Conservation (phyloP, 2,113 vertebrate genomes). For the Myotis yumanensis region DNA sequence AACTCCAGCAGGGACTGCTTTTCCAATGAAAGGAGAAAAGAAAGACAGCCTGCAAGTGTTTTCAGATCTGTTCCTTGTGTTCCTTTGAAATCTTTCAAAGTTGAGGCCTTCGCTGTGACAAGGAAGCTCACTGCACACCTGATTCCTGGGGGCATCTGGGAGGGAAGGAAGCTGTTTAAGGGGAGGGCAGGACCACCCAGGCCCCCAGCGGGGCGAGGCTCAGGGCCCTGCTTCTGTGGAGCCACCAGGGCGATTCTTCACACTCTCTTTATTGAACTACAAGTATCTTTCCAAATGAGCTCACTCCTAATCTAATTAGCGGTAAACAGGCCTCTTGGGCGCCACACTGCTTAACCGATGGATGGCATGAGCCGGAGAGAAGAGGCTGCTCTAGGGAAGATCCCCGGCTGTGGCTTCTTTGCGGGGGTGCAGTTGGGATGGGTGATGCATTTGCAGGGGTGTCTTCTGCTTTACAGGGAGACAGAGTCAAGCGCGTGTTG, state of each 20-base stretch:
- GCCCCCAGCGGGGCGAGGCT: neutral
- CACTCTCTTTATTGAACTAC: conserved; percentile 50
- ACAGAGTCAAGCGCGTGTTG: neutral
- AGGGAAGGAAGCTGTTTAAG: neutral
- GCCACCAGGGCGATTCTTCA: neutral
- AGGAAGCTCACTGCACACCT: neutral
- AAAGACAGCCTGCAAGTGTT: neutral
- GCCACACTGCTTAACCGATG: conserved; percentile 37
- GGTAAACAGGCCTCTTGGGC: conserved; percentile 23
- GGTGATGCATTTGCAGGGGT: too few species aligned
- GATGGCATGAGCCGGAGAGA: neutral
- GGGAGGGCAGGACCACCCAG: neutral
- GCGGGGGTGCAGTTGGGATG: accelerated
- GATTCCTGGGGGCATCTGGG: neutral
- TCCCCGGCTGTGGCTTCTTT: neutral
- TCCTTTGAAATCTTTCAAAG: neutral
- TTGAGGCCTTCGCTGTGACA: neutral
- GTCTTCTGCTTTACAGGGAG: neutral
- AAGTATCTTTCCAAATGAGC: conserved; percentile 65
- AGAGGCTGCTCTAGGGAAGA: neutral
- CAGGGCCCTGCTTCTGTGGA: neutral
- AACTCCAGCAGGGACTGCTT: neutral
- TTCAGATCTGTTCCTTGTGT: neutral
- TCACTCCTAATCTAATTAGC: conserved; percentile 57
- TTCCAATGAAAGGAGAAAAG: neutral